A percentile compares a stretch with the other conserved stretches of the same genome.
phyloP scores from a whole-genome alignment of 2,113 vertebrate species.

The Sylvia atricapilla region DNA sequence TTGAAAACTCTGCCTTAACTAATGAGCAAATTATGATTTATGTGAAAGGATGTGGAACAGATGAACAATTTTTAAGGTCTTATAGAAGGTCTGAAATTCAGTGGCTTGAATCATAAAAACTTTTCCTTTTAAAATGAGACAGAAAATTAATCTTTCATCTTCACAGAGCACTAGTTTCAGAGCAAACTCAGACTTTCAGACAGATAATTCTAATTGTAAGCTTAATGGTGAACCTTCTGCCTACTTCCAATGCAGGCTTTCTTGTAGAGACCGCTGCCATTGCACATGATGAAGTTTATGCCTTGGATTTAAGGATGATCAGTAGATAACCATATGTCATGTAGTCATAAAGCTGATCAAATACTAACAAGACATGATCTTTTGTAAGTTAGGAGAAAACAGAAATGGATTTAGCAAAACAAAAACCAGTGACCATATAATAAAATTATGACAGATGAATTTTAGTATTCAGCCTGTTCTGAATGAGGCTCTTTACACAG shows the following conservation, averaged over 20 bases:
- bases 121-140: not conserved
- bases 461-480: not conserved
- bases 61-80: not conserved
- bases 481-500: not conserved
- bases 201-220: not conserved
- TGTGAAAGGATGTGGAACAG: not conserved
- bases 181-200: not conserved
- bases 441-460: not conserved
- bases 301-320: not conserved
- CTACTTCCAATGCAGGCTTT: not conserved
- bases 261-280: not conserved
- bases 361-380: not conserved
- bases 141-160: not conserved
- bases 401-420: not conserved
- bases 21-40: not conserved
- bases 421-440: not conserved
- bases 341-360: not conserved
- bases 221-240: not conserved
- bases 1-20: not conserved
- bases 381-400: not conserved
- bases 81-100: not conserved
- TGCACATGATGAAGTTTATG: not conserved
- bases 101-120: not conserved
- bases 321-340: not conserved
- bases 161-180: not conserved